Evolutionary conservation across 2,113 vertebrate species (phyloP).

Genomic region (Poeciliopsis prolifica): DNA sequence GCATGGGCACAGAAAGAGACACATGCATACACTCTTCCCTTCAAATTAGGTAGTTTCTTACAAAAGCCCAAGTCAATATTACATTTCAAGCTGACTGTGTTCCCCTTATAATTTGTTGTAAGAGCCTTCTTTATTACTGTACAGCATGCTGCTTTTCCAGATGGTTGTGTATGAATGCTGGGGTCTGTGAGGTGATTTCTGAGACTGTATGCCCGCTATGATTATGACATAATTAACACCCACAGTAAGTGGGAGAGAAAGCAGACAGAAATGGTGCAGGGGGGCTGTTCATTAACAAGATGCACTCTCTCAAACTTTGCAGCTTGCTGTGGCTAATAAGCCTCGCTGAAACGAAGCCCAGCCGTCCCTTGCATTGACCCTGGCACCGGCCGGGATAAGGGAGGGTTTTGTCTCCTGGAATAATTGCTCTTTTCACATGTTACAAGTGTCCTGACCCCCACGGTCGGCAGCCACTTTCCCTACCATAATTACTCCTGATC

Average conservation of each 20-base stretch:
- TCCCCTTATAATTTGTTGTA: conserved; percentile 43
- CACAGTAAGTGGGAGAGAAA: conserved; percentile 66
- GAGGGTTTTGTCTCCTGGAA: conserved; percentile 83
- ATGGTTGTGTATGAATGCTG: conserved; percentile 71
- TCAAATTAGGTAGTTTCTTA: conserved; percentile 53
- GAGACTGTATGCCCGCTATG: conserved; percentile 70
- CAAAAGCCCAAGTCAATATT: conserved; percentile 63
- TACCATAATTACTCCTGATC: conserved; percentile 84
- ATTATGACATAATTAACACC: conserved; percentile 83
- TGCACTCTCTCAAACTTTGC: conserved; percentile 82
- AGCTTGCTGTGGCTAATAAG: conserved; percentile 81
- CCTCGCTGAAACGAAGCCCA: conserved; percentile 76
- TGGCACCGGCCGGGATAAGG: conserved; percentile 79
- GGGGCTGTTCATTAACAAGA: conserved; percentile 80
- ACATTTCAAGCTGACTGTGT: conserved; percentile 46
- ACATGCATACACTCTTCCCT: conserved; percentile 14
- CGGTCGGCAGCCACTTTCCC: conserved; percentile 79
- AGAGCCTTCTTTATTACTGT: conserved; percentile 65
- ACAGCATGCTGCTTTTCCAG: conserved; percentile 70
- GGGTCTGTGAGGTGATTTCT: conserved; percentile 72
- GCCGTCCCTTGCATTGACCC: conserved; percentile 79
- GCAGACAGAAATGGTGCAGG: conserved; percentile 63
- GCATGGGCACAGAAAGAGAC: conserved; percentile 32
- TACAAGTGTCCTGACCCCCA: conserved; percentile 85
- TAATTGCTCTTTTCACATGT: conserved; percentile 88